Percentiles rank a stretch among this genome's conserved stretches.
Evolutionary conservation across 2,888 invertebrate genomes (phyloP).

Genomic region (Auanema freiburgensis): DNA sequence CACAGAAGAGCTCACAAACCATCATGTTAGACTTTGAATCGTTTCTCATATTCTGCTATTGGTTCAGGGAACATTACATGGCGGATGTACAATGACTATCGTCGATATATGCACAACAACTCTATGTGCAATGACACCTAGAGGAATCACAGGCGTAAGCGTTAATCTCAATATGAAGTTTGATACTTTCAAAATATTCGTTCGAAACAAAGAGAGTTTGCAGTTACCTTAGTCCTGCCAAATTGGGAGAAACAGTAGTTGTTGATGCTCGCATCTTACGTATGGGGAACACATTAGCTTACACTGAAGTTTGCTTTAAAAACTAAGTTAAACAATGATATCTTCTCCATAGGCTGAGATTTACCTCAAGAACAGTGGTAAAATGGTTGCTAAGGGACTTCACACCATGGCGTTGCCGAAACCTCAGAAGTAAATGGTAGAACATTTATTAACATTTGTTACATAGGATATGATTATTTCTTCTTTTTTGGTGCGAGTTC

Average conservation of each 20-base stretch:
- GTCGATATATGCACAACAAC: conserved; percentile 58
- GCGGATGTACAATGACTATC: conserved; percentile 56
- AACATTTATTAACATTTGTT: conserved; percentile 6
- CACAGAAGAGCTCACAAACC: conserved; percentile 46
- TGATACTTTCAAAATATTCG: conserved; percentile 28
- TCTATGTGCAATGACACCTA: conserved; percentile 64
- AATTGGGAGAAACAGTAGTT: conserved; percentile 78
- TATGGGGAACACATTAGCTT: conserved; percentile 71
- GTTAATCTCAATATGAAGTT: conserved; percentile 82
- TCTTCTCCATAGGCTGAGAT: conserved; percentile 73
- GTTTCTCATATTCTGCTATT: not conserved
- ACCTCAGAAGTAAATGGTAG: not conserved
- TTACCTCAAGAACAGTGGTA: conserved; percentile 76
- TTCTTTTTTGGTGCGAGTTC: conserved; percentile 58
- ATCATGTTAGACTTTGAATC: conserved; percentile 18
- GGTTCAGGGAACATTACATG: conserved; percentile 47
- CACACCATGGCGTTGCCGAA: conserved; percentile 75
- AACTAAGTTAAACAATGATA: not conserved
- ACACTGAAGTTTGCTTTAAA: conserved; percentile 30
- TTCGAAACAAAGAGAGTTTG: conserved; percentile 18
- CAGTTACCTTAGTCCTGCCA: conserved; percentile 79
- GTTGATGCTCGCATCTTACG: conserved; percentile 79
- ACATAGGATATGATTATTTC: conserved; percentile 24
- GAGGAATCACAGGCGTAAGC: conserved; percentile 75
- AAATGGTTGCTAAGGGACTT: conserved; percentile 78